A percentile compares a stretch with the other conserved stretches of the same genome.
Evolutionary conservation across 2,113 vertebrate species (phyloP).

Genomic region (Petaurus breviceps): DNA sequence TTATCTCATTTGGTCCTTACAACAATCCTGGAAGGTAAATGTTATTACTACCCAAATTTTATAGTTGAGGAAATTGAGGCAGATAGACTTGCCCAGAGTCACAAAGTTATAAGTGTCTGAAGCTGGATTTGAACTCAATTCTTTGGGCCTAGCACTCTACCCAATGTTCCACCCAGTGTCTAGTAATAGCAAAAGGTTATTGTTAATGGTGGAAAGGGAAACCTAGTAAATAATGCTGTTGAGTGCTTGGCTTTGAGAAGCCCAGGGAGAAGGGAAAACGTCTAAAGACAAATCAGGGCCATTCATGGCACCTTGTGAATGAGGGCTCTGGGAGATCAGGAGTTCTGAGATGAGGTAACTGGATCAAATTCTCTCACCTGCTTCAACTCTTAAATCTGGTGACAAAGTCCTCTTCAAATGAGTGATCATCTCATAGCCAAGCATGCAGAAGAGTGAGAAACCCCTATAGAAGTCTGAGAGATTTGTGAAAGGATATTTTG

Average conservation of each 20-base stretch:
- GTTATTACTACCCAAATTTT: not conserved
- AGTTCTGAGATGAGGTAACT: not conserved
- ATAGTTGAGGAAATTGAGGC: not conserved
- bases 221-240: not conserved
- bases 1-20: not conserved
- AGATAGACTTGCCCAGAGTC: not conserved
- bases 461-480: too few relatives aligned
- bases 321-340: not conserved
- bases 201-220: not conserved
- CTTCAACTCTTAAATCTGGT: too few relatives aligned
- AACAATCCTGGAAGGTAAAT: not conserved
- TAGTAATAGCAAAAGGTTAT: not conserved
- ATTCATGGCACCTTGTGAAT: not conserved
- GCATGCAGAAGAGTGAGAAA: too few relatives aligned
- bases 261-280: not conserved
- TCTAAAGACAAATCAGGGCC: not conserved
- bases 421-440: too few relatives aligned
- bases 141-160: too few relatives aligned
- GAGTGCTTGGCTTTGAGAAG: not conserved
- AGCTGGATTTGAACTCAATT: not conserved
- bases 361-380: too few relatives aligned
- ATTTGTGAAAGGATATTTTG: too few relatives aligned
- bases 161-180: not conserved
- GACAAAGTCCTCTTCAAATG: too few relatives aligned
- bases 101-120: not conserved